A percentile compares a stretch with the other conserved stretches of the same genome.
Conservation (phyloP, 2,113 vertebrate species). For the Aldabrachelys gigantea region DNA sequence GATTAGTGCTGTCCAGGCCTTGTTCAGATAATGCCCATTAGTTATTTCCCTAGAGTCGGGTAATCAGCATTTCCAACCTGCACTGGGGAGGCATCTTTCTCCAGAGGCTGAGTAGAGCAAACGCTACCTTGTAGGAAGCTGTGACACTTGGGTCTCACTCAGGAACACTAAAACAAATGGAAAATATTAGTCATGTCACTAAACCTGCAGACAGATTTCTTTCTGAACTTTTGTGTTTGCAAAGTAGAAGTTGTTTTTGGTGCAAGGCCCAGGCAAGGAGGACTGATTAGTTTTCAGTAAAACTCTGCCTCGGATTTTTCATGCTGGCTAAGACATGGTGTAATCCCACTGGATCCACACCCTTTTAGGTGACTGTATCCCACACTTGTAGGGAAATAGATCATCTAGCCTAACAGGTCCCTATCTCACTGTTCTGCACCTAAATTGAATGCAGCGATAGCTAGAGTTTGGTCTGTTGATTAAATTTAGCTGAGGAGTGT, state of each 20-base stretch:
- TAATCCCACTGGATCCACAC: accelerated
- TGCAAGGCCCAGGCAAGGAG: neutral
- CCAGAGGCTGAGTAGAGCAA: neutral
- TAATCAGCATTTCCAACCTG: slow-evolving; percentile 14
- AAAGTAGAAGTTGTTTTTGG: slow-evolving; percentile 25
- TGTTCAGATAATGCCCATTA: neutral
- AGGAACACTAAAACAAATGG: neutral
- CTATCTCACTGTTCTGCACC: neutral
- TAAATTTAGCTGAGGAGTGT: neutral
- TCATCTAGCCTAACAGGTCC: neutral
- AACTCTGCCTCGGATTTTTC: slow-evolving; percentile 3
- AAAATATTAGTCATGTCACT: slow-evolving; percentile 31
- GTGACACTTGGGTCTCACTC: neutral
- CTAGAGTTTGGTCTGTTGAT: neutral
- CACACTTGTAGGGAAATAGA: accelerated
- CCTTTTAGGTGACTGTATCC: neutral
- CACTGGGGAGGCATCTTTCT: neutral
- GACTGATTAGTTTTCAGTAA: neutral
- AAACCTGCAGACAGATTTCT: slow-evolving; percentile 36
- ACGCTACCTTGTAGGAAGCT: neutral
- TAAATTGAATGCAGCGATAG: neutral
- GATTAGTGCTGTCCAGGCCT: neutral
- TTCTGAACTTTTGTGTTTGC: slow-evolving; percentile 21
- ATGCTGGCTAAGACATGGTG: neutral
- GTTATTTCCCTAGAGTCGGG: neutral